Evolutionary conservation across 2,113 vertebrate genomes (phyloP).

Genomic region (Penelope pileata): DNA sequence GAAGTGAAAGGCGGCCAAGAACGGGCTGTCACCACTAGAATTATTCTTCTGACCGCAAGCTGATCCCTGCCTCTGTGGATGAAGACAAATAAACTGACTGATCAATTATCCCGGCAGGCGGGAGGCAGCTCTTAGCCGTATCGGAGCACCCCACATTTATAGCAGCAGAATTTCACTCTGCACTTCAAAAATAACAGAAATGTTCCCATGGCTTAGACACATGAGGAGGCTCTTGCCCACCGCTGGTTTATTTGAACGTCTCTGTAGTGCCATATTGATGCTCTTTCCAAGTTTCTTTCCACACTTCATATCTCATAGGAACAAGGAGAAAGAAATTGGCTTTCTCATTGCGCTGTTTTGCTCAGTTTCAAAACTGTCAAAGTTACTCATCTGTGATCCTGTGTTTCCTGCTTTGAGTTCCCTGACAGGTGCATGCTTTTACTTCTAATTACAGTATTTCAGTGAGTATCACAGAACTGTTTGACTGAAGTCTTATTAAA

Average conservation of each 20-base stretch:
- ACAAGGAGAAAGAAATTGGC: neutral
- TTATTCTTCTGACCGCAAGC: slow-evolving; percentile 10
- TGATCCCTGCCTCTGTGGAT: slow-evolving; percentile 23
- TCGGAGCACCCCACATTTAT: neutral
- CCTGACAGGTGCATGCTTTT: neutral
- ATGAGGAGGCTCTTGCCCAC: neutral
- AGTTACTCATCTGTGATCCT: neutral
- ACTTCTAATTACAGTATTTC: neutral
- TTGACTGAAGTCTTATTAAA: neutral
- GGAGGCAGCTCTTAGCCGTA: neutral
- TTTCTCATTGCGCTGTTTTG: neutral
- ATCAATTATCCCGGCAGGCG: slow-evolving; percentile 10
- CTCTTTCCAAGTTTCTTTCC: neutral
- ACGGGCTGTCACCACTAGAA: neutral
- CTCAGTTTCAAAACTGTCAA: neutral
- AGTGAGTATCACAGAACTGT: neutral
- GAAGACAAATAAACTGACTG: slow-evolving; percentile 15
- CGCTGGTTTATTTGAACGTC: neutral
- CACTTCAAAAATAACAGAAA: neutral
- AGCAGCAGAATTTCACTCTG: neutral
- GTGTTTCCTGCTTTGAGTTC: neutral
- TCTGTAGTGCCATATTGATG: neutral
- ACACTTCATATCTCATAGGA: neutral
- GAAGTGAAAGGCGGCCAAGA: neutral
- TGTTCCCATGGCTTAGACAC: neutral